phyloP scores from a whole-genome alignment of 2,797 vertebrate genomes.

The Muraenolepis orangiensis region DNA sequence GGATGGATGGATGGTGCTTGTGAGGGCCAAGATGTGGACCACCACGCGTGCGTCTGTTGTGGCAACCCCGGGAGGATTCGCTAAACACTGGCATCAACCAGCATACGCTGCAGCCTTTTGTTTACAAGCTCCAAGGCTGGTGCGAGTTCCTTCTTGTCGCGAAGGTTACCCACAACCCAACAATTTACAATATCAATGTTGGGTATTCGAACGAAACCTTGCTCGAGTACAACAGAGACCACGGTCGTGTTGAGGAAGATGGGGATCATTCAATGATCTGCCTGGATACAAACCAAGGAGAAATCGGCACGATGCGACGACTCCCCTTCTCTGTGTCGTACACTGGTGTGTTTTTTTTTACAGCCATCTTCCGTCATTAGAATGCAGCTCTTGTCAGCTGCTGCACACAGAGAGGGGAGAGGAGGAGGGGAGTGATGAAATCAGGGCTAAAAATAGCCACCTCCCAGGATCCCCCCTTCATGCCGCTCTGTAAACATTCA shows the following conservation, averaged over 20 bases:
- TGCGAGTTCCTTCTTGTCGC: neutral
- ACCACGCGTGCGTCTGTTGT: conserved; percentile 49
- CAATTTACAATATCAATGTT: neutral
- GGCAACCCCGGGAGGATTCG: conserved; percentile 45
- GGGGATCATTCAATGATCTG: neutral
- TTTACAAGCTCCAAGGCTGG: neutral
- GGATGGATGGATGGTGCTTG: neutral
- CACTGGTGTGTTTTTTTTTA: conserved; percentile 31
- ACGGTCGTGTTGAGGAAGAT: neutral
- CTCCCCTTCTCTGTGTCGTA: conserved; percentile 16
- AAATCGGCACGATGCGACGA: neutral
- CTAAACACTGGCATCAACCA: conserved; percentile 50
- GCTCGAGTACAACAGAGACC: neutral
- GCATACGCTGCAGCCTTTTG: neutral
- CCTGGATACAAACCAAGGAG: neutral
- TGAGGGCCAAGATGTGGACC: conserved; percentile 35
- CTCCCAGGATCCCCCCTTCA: conserved; percentile 79
- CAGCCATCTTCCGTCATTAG: conserved; percentile 66
- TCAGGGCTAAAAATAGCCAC: conserved; percentile 76
- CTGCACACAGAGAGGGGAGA: conserved; percentile 55
- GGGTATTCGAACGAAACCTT: neutral
- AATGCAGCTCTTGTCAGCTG: conserved; percentile 69
- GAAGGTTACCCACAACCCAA: neutral
- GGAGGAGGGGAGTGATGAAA: conserved; percentile 74
- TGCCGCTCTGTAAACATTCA: conserved; percentile 69